Evolutionary conservation across 2,888 invertebrate genomes (phyloP).

Genomic region (Caenorhabditis sp.): DNA sequence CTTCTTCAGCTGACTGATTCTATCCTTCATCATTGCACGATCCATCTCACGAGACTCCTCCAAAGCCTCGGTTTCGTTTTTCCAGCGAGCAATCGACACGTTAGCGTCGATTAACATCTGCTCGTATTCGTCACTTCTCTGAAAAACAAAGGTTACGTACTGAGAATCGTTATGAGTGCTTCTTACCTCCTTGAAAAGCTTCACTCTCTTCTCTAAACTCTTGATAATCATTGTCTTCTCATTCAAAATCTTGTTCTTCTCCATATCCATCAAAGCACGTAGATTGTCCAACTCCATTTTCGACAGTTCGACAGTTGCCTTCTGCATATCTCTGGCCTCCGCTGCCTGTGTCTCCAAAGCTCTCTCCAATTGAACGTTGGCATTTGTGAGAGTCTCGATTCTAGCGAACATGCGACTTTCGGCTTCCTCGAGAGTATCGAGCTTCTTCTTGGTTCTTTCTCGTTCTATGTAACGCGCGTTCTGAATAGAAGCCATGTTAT

Average conservation of each 20-base stretch:
- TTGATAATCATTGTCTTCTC: not conserved
- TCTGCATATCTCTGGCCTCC: not conserved
- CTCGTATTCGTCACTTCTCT: not conserved
- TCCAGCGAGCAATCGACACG: not conserved
- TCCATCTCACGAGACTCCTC: not conserved
- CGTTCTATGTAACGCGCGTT: not conserved
- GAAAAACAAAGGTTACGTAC: not conserved
- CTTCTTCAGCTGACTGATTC: slow-evolving; percentile 14
- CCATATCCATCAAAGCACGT: not conserved
- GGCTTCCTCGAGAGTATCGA: not conserved
- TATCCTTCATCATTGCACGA: not conserved
- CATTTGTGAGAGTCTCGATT: not conserved
- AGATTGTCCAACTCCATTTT: slow-evolving; percentile 18
- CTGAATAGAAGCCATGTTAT: not conserved
- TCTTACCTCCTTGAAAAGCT: slow-evolving; percentile 2
- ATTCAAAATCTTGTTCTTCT: not conserved
- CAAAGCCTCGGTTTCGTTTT: not conserved
- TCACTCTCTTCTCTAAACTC: not conserved
- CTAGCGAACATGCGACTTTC: not conserved
- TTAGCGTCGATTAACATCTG: not conserved
- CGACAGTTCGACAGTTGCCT: not conserved
- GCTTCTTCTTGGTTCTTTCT: not conserved
- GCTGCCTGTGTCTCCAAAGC: not conserved
- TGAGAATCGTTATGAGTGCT: not conserved
- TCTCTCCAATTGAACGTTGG: not conserved